Base-by-base conservation (phyloP, 2,888 invertebrate species). In the Hirtodrosophila cameraria region DNA sequence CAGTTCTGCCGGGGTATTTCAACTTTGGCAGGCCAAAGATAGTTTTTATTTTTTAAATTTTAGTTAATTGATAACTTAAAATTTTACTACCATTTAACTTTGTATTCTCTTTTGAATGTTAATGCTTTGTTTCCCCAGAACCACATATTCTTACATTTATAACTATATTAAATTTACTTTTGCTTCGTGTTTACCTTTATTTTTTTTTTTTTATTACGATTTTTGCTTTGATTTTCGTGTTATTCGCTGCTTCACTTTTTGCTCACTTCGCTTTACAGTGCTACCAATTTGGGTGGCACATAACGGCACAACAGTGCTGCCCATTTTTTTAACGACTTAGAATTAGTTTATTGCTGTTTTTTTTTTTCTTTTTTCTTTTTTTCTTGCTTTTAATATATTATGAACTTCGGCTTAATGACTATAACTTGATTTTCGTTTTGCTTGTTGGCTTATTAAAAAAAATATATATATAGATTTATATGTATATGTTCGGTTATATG, bases 101-200 rank as follows among this genome's bases (percentile, higher is more conserved):
- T 36, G 30, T 39, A 48, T 57, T 75, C 38, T 42, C 66, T 64
- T 54, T 75, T 73, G 64, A 77, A 68, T 58, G 60, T 72, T 80
- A 69, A 73, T 71, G 80, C 60, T 69, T 79, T 81, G 82, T 86
- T 82, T 82, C 87, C 87, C 82, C 85, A 85, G 76, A 82, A 82
- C 82, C 82, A 67, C 68, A 60, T 64, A 43, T 67, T 63, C 54
- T 66, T 41, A 33, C 41, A 58, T 53, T 5, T 18, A 27, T 33
- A 54, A 12, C 15, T 54, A 38, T 23, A 30, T 15, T 41, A 53
- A 16, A 25, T 60, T 28, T 31, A 27, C 28, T 36, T 13, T 54
- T 61, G n/a, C 33, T 66, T 59, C 3, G 38, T 25, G 43, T 39
- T 55, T 50, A 58, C 42, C 18, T 18, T 60, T 62, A 55, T 27